Evolutionary conservation across 2,113 vertebrate genomes (phyloP), one percentile per base, ranked within the genome.

Genomic region (Chrysochloris asiatica): DNA sequence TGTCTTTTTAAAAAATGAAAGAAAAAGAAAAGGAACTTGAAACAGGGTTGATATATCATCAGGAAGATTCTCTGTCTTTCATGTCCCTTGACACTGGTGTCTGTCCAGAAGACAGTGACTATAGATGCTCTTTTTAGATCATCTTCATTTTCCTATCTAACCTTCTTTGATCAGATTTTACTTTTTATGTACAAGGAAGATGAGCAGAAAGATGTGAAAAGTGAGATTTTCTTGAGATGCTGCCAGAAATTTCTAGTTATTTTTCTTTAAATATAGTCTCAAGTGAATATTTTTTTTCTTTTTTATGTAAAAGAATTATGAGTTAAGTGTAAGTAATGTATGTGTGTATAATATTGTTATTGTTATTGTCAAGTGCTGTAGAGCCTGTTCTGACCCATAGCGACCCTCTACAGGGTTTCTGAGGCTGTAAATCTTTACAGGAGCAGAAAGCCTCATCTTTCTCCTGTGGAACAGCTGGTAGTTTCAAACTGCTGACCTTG

Each of bases 81-180:
- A 0, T 67, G 17, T 80, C 77, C 41, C 9, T 93, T 92, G 87
- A 41, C n/a, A 0, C 48, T 86, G 0, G 59, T 86, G 24, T 86
- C 65, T 86, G 72, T 77, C 76, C 6, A 48, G 43, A 76, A 30
- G 80, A 78, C 78, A 92, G 76, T n/a, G n/a, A n/a, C n/a, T n/a
- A 93, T 33, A 22, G 30, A 90, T 47, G 2, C 56, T 92, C 41
- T 95, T 71, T 96, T 93, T 86, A 50, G 65, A 59, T 90, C 92
- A 86, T 69, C 71, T 88, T 14, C 80, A 45, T 24, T 65, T 83
- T 92, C 86, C 43, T 81, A 21, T 52, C 33, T 86, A 76, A 48
- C 75, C 22, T 86, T 88, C 33, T 65, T 83, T 93, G 48, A 89
- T 61, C 84, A 33, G 36, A 5, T 76, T 83, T 76, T 65, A 65